Evolutionary conservation across 2,888 invertebrate genomes (phyloP).

Genomic region (Polydrusus pterygomalis): DNA sequence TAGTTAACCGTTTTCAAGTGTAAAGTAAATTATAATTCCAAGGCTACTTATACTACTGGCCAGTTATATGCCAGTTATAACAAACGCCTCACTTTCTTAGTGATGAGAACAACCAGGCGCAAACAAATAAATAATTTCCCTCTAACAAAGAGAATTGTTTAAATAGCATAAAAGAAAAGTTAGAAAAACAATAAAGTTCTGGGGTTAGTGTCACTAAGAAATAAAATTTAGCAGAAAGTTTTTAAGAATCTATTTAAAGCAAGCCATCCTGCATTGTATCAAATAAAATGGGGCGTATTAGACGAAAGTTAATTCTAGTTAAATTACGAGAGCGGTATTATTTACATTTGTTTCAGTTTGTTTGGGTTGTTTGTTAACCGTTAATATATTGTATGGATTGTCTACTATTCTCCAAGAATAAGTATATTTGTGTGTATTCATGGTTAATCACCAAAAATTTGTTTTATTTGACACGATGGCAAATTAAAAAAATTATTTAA

Average conservation of each 20-base stretch:
- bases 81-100: no score
- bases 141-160: background rate
- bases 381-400: slow-evolving; percentile 26
- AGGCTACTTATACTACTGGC: no score
- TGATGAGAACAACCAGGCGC: background rate
- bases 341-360: slow-evolving; percentile 41
- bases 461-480: no score
- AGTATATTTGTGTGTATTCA: no score
- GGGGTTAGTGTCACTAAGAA: background rate
- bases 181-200: background rate
- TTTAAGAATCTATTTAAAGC: slow-evolving; percentile 15
- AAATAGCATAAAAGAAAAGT: background rate
- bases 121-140: background rate
- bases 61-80: no score
- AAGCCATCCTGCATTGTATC: slow-evolving; percentile 36
- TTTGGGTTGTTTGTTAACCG: slow-evolving; percentile 31
- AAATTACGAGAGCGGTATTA: slow-evolving; percentile 29
- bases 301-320: slow-evolving; percentile 35
- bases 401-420: background rate
- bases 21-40: no score
- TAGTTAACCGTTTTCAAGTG: no score
- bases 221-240: slow-evolving; percentile 23
- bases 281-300: slow-evolving; percentile 39
- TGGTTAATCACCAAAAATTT: no score
- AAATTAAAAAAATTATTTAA: no score